Percentiles rank a stretch among this genome's conserved stretches.
These are phyloP conservation scores for Lasioglossum pauxillum DNA, from an alignment of 2,888 invertebrate genomes.

Conservation along the genomic window DNA sequence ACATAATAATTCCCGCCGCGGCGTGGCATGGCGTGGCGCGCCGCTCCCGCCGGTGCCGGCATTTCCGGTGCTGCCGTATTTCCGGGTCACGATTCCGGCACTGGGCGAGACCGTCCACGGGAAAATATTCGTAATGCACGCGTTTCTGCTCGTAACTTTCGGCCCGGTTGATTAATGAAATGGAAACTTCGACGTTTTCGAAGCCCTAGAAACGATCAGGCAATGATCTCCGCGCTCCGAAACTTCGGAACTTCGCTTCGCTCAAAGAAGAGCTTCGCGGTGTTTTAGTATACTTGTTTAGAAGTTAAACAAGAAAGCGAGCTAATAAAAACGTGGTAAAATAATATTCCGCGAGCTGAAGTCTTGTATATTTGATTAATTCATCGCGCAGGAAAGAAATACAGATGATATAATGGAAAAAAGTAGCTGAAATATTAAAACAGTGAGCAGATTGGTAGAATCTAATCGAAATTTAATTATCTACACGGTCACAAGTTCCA, in stretches of 20 bases:
- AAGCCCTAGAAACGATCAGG: background rate
- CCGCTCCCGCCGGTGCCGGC: conserved; percentile 29
- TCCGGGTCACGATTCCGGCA: conserved; percentile 37
- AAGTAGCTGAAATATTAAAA: background rate
- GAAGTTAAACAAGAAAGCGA: background rate
- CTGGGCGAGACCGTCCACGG: conserved; percentile 13
- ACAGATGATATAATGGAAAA: background rate
- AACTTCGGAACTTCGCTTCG: background rate
- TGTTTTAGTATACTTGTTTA: background rate
- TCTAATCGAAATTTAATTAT: too few species aligned
- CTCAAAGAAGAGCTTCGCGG: background rate
- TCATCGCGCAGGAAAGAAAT: too few species aligned
- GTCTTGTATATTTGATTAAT: too few species aligned
- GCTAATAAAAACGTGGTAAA: too few species aligned
- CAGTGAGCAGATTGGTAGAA: too few species aligned
- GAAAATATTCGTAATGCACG: conserved; percentile 21
- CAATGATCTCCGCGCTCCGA: background rate
- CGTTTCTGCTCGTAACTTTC: conserved; percentile 2
- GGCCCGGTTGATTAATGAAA: background rate
- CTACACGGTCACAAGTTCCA: too few species aligned
- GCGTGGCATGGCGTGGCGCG: background rate
- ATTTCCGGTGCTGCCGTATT: conserved; percentile 41
- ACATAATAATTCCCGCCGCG: conserved; percentile 41
- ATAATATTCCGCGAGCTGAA: background rate
- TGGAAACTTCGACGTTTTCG: conserved; percentile 3